Evolutionary conservation across 1,140 invertebrate genomes (phyloP).

Genomic region (Reticulitermes speratus): DNA sequence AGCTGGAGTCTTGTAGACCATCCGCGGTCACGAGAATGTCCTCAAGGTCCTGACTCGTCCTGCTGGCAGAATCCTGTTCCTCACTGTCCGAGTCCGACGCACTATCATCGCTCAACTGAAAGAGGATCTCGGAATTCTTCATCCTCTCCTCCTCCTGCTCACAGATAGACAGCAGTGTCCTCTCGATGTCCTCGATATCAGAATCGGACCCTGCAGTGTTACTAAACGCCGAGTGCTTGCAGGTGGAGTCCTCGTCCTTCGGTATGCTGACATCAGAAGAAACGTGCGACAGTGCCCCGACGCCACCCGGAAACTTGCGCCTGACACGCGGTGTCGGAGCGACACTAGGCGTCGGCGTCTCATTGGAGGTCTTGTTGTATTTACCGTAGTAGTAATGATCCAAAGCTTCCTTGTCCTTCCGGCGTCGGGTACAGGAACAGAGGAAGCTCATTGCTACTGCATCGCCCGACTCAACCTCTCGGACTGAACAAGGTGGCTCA

Average conservation of each 20-base stretch:
- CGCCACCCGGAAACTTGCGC: slow-evolving; percentile 28
- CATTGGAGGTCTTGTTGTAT: background rate
- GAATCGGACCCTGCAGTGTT: too few relatives aligned
- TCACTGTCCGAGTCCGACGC: background rate
- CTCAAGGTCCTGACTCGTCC: background rate
- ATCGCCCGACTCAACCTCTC: background rate
- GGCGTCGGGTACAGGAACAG: background rate
- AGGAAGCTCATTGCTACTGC: slow-evolving; percentile 19
- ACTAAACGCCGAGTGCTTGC: too few relatives aligned
- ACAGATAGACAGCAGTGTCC: too few relatives aligned
- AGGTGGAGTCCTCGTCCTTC: too few relatives aligned
- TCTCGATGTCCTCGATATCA: too few relatives aligned
- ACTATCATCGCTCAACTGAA: background rate
- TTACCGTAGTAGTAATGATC: background rate
- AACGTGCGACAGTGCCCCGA: background rate
- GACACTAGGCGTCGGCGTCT: background rate
- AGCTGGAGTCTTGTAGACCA: background rate
- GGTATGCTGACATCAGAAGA: background rate
- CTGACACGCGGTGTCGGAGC: slow-evolving; percentile 9
- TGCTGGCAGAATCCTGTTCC: background rate
- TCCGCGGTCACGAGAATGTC: background rate
- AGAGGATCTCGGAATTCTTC: background rate
- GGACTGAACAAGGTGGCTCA: background rate
- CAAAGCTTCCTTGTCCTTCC: background rate
- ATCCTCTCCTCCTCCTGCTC: too few relatives aligned